A percentile compares a stretch with the other conserved stretches of the same genome.
Evolutionary conservation across 2,888 invertebrate species (phyloP).

Genomic region (Druceiella hillmani): DNA sequence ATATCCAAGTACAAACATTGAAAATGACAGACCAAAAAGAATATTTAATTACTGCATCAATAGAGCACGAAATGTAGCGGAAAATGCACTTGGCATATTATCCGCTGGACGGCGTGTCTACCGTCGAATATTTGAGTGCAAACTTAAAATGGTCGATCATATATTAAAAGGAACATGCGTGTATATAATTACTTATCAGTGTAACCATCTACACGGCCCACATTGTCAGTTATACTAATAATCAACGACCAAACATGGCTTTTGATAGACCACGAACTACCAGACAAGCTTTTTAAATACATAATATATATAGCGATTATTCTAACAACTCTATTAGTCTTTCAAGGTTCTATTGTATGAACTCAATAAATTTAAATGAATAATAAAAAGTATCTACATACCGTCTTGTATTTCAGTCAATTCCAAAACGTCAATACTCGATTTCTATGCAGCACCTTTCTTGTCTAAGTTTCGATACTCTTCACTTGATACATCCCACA

Average conservation of each 20-base stretch:
- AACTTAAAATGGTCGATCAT: slow-evolving; percentile 12
- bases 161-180: slow-evolving; percentile 11
- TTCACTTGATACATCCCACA: slow-evolving; percentile 15
- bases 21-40: too few species aligned
- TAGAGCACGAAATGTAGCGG: slow-evolving; percentile 11
- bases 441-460: slow-evolving; percentile 13
- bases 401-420: slow-evolving; percentile 13
- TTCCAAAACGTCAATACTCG: slow-evolving; percentile 11
- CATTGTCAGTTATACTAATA: slow-evolving; percentile 11
- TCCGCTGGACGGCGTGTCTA: slow-evolving; percentile 9
- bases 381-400: slow-evolving; percentile 12
- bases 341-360: slow-evolving; percentile 12
- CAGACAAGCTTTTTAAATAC: slow-evolving; percentile 13
- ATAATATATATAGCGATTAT: slow-evolving; percentile 14
- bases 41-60: slow-evolving; percentile 12
- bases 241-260: slow-evolving; percentile 13
- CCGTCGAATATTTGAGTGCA: slow-evolving; percentile 12
- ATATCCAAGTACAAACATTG: slow-evolving; percentile 9
- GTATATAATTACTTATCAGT: slow-evolving; percentile 11
- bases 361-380: slow-evolving; percentile 12
- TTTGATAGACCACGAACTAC: slow-evolving; percentile 13
- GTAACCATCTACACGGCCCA: slow-evolving; percentile 11
- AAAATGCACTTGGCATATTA: slow-evolving; percentile 13
- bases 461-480: slow-evolving; percentile 13
- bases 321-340: slow-evolving; percentile 13